These are phyloP conservation scores for Orbicella faveolata DNA, from an alignment of 64 coral and sea anemone species.

Conservation along the genomic window DNA sequence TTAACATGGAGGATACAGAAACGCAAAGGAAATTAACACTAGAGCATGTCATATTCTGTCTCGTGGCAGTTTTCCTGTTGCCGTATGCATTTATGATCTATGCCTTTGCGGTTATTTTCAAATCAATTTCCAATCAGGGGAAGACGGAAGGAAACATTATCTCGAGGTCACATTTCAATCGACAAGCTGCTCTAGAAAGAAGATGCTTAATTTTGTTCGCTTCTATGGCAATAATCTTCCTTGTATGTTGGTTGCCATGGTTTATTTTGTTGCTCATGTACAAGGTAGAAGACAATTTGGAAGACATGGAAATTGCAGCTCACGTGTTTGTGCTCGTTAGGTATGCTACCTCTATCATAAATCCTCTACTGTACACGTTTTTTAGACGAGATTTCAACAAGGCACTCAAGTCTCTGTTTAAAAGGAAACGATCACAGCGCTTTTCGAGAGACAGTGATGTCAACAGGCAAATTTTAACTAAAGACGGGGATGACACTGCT, in stretches of 20 bases:
- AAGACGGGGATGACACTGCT: not conserved
- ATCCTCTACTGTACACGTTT: conserved; percentile 52
- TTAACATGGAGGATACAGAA: no score
- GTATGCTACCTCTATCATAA: conserved; percentile 40
- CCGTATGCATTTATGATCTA: conserved; percentile 26
- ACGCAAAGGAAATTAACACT: no score
- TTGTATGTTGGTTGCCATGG: not conserved
- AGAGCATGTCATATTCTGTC: no score
- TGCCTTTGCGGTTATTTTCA: conserved; percentile 18
- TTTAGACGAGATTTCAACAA: conserved; percentile 63
- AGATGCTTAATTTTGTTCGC: no score
- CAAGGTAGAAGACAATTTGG: not conserved
- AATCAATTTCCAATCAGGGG: not conserved
- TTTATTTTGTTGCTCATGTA: conserved; percentile 12
- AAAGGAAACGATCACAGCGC: not conserved
- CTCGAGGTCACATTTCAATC: no score
- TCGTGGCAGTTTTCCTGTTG: no score
- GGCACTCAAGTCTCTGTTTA: conserved; percentile 22
- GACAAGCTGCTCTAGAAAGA: no score
- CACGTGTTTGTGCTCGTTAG: conserved; percentile 47
- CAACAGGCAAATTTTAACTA: not conserved
- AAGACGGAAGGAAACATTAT: not conserved
- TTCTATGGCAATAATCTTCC: no score
- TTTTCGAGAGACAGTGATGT: not conserved
- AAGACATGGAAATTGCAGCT: not conserved